These are phyloP conservation scores for Drosophila koepferae DNA, from an alignment of 2,888 invertebrate species.

Conservation along the genomic window DNA sequence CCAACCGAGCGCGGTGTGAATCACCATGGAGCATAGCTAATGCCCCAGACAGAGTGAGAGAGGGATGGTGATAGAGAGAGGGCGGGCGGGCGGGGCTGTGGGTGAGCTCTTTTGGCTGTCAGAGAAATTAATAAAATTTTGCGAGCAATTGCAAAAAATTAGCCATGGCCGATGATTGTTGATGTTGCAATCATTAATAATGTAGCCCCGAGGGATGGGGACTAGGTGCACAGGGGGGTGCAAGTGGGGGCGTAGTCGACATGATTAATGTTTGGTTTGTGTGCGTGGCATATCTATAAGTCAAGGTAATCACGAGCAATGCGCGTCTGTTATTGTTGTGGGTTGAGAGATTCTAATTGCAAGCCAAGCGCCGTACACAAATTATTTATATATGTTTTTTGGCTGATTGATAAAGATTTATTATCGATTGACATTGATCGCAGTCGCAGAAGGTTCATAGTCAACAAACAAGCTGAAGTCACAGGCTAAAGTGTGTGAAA, in stretches of 20 bases:
- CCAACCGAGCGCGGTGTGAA: slow-evolving; percentile 57
- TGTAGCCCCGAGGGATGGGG: not conserved
- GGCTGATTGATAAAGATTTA: slow-evolving; percentile 12
- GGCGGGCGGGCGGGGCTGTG: not conserved
- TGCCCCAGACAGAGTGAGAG: not conserved
- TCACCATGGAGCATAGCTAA: slow-evolving; percentile 48
- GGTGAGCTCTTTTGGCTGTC: slow-evolving; percentile 8
- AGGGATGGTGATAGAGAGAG: not conserved
- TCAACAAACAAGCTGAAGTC: not conserved
- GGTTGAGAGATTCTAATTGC: slow-evolving; percentile 18
- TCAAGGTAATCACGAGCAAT: slow-evolving; percentile 43
- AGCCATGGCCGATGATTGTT: slow-evolving; percentile 66
- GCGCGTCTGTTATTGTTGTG: slow-evolving; percentile 6
- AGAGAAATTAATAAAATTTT: slow-evolving; percentile 62
- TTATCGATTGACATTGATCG: slow-evolving; percentile 16
- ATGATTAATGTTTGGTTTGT: slow-evolving; percentile 64
- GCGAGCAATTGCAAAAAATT: slow-evolving; percentile 70
- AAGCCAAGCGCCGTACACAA: slow-evolving; percentile 1
- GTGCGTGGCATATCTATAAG: slow-evolving; percentile 59
- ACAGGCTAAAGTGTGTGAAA: not conserved
- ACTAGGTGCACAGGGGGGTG: not conserved
- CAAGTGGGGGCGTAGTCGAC: slow-evolving; percentile 23
- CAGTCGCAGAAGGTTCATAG: not conserved
- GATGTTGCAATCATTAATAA: slow-evolving; percentile 68
- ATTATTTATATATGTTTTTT: not conserved